Evolutionary conservation across 2,888 invertebrate genomes (phyloP).

Genomic region (Lasioglossum malachurum): DNA sequence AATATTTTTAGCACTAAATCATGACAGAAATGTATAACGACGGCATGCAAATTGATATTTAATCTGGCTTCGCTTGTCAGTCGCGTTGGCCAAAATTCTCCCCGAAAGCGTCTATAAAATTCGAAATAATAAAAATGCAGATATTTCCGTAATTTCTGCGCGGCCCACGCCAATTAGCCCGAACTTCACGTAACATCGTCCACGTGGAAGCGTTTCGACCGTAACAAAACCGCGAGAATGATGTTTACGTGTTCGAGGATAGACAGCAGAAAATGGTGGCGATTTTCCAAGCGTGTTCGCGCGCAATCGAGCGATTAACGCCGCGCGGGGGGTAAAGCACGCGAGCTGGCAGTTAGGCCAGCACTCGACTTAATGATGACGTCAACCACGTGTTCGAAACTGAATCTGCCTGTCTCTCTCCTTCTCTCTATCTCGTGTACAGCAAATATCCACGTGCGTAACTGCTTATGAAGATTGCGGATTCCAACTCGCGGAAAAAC

Average conservation of each 20-base stretch:
- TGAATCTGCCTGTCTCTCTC: not conserved
- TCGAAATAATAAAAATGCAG: not conserved
- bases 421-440: not conserved
- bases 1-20: not conserved
- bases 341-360: constrained; percentile 38
- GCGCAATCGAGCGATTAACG: constrained; percentile 48
- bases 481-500: constrained; percentile 37
- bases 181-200: not conserved
- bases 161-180: not conserved
- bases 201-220: not conserved
- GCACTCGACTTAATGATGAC: constrained; percentile 61
- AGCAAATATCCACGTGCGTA: constrained; percentile 32
- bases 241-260: constrained; percentile 3
- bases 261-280: constrained; percentile 32
- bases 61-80: not conserved
- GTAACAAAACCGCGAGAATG: not conserved
- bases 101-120: not conserved
- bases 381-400: constrained; percentile 52
- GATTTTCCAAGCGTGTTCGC: constrained; percentile 42
- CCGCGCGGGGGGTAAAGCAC: constrained; percentile 8
- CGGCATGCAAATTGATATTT: not conserved
- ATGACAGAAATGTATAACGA: not conserved
- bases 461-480: constrained; percentile 52
- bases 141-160: not conserved
- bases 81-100: not conserved